Conservation (phyloP, 2,888 invertebrate genomes). For the Conomelus anceps region DNA sequence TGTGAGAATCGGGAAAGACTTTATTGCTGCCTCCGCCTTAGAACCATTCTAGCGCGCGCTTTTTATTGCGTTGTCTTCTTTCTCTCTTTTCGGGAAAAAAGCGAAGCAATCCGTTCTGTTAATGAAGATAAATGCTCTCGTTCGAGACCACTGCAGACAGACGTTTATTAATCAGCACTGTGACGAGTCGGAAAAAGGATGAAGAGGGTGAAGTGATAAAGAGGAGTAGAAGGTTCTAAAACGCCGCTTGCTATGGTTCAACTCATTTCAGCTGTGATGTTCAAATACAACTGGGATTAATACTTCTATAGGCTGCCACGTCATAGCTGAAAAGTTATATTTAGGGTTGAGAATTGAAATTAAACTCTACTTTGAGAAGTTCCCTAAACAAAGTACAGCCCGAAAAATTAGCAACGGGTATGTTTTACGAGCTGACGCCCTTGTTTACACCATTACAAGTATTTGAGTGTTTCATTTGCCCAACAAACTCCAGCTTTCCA, state of each 20-base stretch:
- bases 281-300: background rate
- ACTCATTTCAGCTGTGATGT: background rate
- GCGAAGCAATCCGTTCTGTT: background rate
- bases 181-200: background rate
- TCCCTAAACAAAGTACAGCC: background rate
- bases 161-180: background rate
- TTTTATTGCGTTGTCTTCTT: background rate
- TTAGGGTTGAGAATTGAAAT: background rate
- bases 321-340: background rate
- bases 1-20: background rate
- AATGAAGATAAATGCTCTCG: background rate
- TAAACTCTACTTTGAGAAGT: background rate
- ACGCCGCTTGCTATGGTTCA: background rate
- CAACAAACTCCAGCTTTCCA: background rate
- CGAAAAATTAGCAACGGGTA: background rate
- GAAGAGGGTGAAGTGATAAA: background rate
- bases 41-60: background rate
- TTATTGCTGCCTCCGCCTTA: background rate
- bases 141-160: background rate
- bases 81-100: background rate
- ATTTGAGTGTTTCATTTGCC: background rate
- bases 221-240: background rate
- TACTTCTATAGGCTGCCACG: background rate
- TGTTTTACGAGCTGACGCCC: background rate
- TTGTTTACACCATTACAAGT: background rate